Evolutionary conservation across 2,113 vertebrate genomes (phyloP).

Genomic region (Atrichornis clamosus): DNA sequence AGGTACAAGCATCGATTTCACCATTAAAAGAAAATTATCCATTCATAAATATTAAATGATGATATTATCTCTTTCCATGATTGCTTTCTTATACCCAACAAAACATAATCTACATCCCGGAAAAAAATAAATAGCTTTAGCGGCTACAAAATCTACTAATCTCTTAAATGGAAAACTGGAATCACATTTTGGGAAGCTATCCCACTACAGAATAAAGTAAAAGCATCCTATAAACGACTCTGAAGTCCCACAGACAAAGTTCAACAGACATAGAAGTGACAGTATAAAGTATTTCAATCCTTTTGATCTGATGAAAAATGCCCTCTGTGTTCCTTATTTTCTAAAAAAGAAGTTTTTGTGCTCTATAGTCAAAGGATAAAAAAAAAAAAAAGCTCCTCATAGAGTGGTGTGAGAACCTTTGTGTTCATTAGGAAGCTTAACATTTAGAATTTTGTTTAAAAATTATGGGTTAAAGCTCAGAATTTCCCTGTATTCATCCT

Average conservation of each 20-base stretch:
- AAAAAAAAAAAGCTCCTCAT: not conserved
- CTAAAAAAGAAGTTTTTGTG: not conserved
- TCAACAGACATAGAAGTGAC: not conserved
- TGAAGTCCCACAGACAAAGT: not conserved
- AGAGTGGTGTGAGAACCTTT: not conserved
- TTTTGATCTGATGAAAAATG: not conserved
- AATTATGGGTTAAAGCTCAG: not conserved
- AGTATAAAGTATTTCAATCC: not conserved
- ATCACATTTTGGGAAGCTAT: not conserved
- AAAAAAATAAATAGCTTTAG: constrained; percentile 25
- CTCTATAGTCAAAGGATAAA: not conserved
- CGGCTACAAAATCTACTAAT: not conserved
- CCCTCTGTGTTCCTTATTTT: not conserved
- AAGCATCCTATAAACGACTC: not conserved
- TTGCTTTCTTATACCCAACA: not conserved
- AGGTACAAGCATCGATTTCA: not conserved
- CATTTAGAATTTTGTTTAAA: not conserved
- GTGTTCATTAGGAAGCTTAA: not conserved
- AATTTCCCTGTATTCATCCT: not conserved
- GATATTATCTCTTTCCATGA: not conserved
- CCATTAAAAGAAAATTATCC: constrained; percentile 16
- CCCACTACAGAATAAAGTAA: not conserved
- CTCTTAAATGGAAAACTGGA: not conserved
- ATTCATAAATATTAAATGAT: constrained; percentile 44
- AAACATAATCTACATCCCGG: not conserved